Evolutionary conservation across 2,797 vertebrate species (phyloP), one percentile per base, ranked within the genome.

Genomic region (Ctenopoma multispine): DNA sequence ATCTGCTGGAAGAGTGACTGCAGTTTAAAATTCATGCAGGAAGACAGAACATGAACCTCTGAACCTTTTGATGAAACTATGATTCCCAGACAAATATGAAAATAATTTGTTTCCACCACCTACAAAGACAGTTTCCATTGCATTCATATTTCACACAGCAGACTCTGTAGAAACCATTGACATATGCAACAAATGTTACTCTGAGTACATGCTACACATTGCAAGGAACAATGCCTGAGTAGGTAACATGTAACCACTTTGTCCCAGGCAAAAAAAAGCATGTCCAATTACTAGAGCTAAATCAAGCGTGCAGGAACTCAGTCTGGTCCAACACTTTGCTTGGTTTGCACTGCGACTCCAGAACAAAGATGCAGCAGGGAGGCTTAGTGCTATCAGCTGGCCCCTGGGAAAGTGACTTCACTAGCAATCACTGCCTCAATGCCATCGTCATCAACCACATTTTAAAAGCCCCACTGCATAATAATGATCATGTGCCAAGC

Each of bases 251-350:
- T 91, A 90, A 92, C 91, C 90, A 92, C 86, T 93, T 92, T 91
- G 91, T 91, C 83, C 86, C 81, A 88, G 89, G 90, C 90, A 90
- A 86, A 90, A 92, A 29, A 34, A 84, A 90, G 84, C 90, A 91
- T 91, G 91, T 93, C 92, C 92, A 93, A 93, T 93, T 93, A 93
- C 89, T 78, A 77, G 83, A 72, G 87, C 82, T 89, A 90, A 92
- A 91, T 91, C 91, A 93, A 92, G 90, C 89, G 65, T 90, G 87
- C 72, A 79, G 84, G 75, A 81, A 80, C 84, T 83, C 83, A 80
- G 88, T 72, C 86, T 79, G 85, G 80, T 84, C 72, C 76, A 72
- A 81, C 82, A 87, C 83, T 89, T 89, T 87, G 87, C 87, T 83
- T 83, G 77, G 79, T 89, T 87, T 79, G 71, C 81, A 74, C 80